Evolutionary conservation across 2,113 vertebrate genomes (phyloP).

Genomic region (Plestiodon gilberti): DNA sequence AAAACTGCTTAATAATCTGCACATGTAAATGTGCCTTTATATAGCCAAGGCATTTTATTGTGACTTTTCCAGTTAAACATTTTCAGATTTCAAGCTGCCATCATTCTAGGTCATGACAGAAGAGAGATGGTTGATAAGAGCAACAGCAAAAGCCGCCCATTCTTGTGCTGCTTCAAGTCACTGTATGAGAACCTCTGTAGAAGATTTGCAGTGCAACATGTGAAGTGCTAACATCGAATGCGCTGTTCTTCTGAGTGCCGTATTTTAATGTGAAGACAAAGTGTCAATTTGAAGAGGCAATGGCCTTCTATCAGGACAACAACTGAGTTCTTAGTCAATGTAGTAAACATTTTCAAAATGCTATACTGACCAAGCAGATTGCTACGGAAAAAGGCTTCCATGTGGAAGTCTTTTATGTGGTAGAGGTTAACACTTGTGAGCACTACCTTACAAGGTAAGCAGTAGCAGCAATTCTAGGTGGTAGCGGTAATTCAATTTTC

Average conservation of each 20-base stretch:
- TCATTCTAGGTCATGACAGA: background rate
- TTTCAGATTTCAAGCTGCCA: fast-evolving
- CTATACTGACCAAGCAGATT: background rate
- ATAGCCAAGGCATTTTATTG: fast-evolving
- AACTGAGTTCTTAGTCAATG: background rate
- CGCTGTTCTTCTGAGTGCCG: background rate
- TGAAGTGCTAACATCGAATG: background rate
- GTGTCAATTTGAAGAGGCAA: no score
- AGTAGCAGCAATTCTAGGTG: no score
- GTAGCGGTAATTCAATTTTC: no score
- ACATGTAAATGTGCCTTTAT: background rate
- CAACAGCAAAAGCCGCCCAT: background rate
- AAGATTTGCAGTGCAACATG: background rate
- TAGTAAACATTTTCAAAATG: background rate
- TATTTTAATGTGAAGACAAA: background rate
- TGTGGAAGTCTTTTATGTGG: background rate
- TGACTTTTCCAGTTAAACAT: background rate
- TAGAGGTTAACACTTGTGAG: background rate
- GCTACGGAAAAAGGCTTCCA: no score
- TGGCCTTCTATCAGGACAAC: background rate
- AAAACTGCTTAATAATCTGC: background rate
- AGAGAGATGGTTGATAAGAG: background rate
- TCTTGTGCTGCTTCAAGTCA: background rate
- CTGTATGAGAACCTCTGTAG: fast-evolving
- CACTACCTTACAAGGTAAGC: background rate